Percentiles rank a stretch among this genome's conserved stretches.
Conservation (phyloP, 2,888 invertebrate genomes). For the Phymatocera aterrima region DNA sequence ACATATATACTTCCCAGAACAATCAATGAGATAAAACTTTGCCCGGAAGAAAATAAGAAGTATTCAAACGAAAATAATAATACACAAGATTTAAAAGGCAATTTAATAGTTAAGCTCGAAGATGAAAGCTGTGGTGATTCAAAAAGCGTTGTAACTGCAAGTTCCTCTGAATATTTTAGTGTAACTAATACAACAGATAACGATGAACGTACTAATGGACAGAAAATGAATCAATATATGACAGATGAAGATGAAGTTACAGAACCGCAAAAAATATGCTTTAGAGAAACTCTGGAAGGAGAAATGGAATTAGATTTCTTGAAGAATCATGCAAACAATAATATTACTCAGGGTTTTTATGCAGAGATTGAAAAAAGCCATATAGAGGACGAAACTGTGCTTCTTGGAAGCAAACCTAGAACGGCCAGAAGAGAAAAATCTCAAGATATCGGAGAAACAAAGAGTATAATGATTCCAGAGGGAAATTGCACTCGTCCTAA, state of each 20-base stretch:
- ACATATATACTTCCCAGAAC: slow-evolving; percentile 25
- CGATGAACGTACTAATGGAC: neutral
- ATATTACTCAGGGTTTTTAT: neutral
- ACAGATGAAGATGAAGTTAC: slow-evolving; percentile 1
- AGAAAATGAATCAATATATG: slow-evolving; percentile 2
- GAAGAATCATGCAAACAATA: neutral
- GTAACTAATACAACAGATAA: slow-evolving; percentile 43
- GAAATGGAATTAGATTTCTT: neutral
- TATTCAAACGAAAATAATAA: neutral
- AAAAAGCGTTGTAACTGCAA: neutral
- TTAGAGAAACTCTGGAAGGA: neutral
- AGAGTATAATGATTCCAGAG: no score
- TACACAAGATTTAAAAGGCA: neutral
- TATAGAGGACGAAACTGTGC: neutral
- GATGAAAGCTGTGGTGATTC: slow-evolving; percentile 43
- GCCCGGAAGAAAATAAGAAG: neutral
- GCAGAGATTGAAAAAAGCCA: neutral
- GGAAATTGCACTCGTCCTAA: no score
- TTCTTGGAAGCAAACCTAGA: neutral
- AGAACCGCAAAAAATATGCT: neutral
- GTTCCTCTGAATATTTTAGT: slow-evolving; percentile 56
- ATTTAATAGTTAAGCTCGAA: neutral
- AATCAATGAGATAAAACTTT: slow-evolving; percentile 6
- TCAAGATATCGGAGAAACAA: neutral
- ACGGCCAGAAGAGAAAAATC: neutral